A percentile compares a stretch with the other conserved stretches of the same genome.
Conservation (phyloP, 2,888 invertebrate genomes). For the Clunio marinus region DNA sequence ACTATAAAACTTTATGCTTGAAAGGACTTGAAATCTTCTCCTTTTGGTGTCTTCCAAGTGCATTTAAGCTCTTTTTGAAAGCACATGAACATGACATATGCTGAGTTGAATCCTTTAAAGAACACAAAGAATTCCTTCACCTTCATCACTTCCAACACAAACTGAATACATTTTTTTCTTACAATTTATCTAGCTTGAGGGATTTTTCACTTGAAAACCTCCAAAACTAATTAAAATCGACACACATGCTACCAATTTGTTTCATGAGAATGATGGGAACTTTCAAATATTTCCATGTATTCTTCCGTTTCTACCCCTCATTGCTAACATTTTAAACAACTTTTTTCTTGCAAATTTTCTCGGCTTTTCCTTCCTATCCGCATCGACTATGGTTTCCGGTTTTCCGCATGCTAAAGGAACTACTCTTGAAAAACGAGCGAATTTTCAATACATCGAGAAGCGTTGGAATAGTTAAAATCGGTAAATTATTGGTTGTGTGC, state of each 20-base stretch:
- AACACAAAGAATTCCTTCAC: no score
- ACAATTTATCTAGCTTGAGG: no score
- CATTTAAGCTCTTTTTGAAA: background rate
- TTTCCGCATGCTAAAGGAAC: background rate
- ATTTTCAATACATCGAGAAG: background rate
- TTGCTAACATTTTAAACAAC: no score
- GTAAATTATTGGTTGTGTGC: conserved; percentile 25
- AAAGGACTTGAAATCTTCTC: background rate
- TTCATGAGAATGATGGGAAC: no score
- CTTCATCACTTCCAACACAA: no score
- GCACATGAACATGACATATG: no score
- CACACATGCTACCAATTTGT: conserved; percentile 9
- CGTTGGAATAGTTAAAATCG: conserved; percentile 7
- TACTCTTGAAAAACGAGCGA: no score
- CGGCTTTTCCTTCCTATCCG: no score
- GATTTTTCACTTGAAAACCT: background rate
- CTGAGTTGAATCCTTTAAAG: no score
- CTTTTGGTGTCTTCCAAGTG: background rate
- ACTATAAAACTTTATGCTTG: conserved; percentile 5
- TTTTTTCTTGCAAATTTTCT: background rate
- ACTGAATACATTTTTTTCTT: no score
- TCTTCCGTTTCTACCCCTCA: no score
- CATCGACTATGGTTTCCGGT: background rate
- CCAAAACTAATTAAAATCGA: conserved; percentile 11
- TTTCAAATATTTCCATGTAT: no score